phyloP scores from a whole-genome alignment of 2,113 vertebrate species.

The Suricata suricatta region DNA sequence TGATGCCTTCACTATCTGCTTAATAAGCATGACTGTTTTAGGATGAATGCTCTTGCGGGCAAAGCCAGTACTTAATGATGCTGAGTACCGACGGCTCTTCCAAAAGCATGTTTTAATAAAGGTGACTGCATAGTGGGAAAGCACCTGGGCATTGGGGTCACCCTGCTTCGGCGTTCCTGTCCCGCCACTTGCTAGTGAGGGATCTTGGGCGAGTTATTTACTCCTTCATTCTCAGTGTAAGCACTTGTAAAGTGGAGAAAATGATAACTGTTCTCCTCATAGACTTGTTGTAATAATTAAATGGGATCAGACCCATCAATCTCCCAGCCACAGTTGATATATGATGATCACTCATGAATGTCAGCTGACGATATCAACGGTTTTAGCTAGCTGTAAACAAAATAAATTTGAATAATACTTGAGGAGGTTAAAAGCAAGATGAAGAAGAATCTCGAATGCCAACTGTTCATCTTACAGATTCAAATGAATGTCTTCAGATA shows the following conservation, averaged over 20 bases:
- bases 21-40: constrained; percentile 28
- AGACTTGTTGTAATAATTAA: background rate
- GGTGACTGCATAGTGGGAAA: background rate
- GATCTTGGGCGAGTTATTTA: background rate
- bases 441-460: constrained; percentile 16
- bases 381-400: constrained; percentile 21
- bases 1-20: background rate
- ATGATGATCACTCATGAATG: background rate
- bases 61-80: constrained; percentile 10
- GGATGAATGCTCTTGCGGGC: background rate
- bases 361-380: background rate
- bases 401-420: constrained; percentile 6
- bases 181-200: background rate
- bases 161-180: background rate
- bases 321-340: background rate
- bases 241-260: background rate
- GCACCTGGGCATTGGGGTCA: background rate
- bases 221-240: background rate
- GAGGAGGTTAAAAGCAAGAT: background rate
- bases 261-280: background rate
- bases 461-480: background rate
- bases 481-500: background rate
- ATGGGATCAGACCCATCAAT: background rate
- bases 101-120: constrained; percentile 44
- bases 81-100: constrained; percentile 3